These are phyloP conservation scores for Heliconius eleuchia DNA, from an alignment of 1,140 invertebrate genomes.

Conservation along the genomic window DNA sequence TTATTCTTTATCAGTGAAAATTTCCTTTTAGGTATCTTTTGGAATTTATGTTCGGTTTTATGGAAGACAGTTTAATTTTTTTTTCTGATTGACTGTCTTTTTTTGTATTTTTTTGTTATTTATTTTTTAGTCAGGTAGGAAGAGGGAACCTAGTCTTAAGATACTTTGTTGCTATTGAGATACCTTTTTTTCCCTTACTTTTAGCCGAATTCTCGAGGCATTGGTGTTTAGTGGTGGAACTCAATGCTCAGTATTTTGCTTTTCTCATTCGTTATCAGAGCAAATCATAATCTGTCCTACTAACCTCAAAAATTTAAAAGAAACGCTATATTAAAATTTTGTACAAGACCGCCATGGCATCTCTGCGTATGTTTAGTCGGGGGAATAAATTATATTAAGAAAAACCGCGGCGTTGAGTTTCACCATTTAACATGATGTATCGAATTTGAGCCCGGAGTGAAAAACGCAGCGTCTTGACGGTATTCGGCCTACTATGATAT, in stretches of 20 bases:
- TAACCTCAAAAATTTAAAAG: too few relatives aligned
- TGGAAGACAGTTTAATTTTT: background rate
- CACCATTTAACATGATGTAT: too few relatives aligned
- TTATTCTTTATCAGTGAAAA: slow-evolving; percentile 34
- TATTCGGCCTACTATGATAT: too few relatives aligned
- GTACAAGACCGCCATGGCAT: too few relatives aligned
- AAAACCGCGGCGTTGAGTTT: too few relatives aligned
- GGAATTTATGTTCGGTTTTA: background rate
- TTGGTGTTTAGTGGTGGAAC: too few relatives aligned
- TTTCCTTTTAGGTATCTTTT: background rate
- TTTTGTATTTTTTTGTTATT: background rate
- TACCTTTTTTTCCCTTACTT: background rate
- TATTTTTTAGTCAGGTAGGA: background rate
- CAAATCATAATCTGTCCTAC: background rate
- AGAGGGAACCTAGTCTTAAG: background rate
- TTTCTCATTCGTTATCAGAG: background rate
- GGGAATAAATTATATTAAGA: too few relatives aligned
- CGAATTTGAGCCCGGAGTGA: too few relatives aligned
- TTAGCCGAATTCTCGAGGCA: background rate
- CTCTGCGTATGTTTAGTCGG: too few relatives aligned
- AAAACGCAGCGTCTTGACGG: too few relatives aligned
- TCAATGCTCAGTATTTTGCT: too few relatives aligned
- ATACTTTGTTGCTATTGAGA: background rate
- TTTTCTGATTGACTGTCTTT: background rate
- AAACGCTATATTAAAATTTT: too few relatives aligned